These are phyloP conservation scores for Propithecus coquereli DNA, from an alignment of 2,113 vertebrate genomes.

Conservation along the genomic window DNA sequence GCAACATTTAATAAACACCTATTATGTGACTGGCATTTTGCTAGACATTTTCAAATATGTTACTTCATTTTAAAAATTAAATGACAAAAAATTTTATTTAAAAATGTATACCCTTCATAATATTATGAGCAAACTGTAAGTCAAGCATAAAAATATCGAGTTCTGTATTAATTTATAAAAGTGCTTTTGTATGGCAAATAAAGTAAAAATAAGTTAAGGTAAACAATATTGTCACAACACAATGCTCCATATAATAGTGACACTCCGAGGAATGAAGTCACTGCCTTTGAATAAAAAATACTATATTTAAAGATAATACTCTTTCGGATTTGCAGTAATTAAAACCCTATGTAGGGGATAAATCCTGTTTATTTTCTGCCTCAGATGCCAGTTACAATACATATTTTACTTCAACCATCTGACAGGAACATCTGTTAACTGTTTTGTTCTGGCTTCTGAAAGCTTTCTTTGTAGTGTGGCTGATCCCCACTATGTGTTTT, in stretches of 20 bases:
- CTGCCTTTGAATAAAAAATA: not conserved
- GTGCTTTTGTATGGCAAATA: not conserved
- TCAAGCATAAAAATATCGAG: not conserved
- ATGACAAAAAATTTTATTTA: not conserved
- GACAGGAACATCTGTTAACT: constrained; percentile 81
- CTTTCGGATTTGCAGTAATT: constrained; percentile 31
- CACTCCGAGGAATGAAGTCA: not conserved
- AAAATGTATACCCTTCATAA: not conserved
- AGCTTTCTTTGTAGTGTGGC: constrained; percentile 35
- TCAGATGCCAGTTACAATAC: constrained; percentile 51
- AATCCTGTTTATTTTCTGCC: constrained; percentile 71
- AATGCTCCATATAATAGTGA: not conserved
- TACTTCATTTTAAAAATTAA: not conserved
- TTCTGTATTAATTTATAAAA: not conserved
- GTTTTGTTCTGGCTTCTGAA: constrained; percentile 64
- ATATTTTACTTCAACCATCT: constrained; percentile 72
- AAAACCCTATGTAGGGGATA: constrained; percentile 52
- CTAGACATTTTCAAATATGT: not conserved
- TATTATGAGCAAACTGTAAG: not conserved
- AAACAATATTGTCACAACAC: not conserved
- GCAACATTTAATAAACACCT: not conserved
- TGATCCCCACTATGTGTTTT: constrained; percentile 63
- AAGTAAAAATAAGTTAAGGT: not conserved
- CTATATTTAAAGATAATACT: not conserved
- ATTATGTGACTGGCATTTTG: not conserved